These are phyloP conservation scores for Apeltes quadracus DNA, from an alignment of 2,113 vertebrate species.

Conservation along the genomic window DNA sequence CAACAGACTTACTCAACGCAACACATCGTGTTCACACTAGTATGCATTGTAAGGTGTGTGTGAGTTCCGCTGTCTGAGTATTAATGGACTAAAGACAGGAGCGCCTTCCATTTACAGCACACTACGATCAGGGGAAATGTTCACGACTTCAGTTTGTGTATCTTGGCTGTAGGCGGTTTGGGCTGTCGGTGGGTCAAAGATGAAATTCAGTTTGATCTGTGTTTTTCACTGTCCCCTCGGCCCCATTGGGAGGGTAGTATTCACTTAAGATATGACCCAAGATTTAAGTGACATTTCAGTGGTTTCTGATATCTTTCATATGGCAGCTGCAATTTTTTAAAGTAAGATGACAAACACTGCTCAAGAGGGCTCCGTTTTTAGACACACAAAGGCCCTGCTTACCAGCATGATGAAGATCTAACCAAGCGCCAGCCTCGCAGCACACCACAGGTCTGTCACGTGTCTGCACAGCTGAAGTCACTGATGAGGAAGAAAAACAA, in stretches of 20 bases:
- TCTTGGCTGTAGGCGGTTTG: conserved; percentile 48
- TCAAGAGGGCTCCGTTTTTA: conserved; percentile 57
- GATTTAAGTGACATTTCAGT: conserved; percentile 51
- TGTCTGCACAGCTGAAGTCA: conserved; percentile 37
- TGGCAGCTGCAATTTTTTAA: too few relatives aligned
- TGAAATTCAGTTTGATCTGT: conserved; percentile 36
- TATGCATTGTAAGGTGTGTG: neutral
- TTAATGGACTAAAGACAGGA: neutral
- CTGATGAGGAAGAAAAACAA: conserved; percentile 53
- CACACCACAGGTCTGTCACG: conserved; percentile 45
- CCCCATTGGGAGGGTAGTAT: conserved; percentile 22
- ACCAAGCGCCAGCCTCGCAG: conserved; percentile 28
- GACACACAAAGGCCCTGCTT: conserved; percentile 21
- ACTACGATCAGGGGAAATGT: conserved; percentile 22
- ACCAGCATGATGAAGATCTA: conserved; percentile 25
- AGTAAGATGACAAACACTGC: too few relatives aligned
- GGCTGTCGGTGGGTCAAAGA: conserved; percentile 49
- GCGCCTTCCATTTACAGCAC: conserved; percentile 6
- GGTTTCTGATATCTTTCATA: conserved; percentile 57
- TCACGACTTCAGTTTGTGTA: conserved; percentile 36
- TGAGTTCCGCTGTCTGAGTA: neutral
- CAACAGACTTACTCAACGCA: neutral
- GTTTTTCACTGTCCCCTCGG: conserved; percentile 48
- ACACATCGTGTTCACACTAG: neutral
- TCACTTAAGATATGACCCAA: conserved; percentile 49